A percentile compares a stretch with the other conserved stretches of the same genome.
These are phyloP conservation scores for Tineola bisselliella DNA, from an alignment of 2,888 invertebrate genomes.

Conservation along the genomic window DNA sequence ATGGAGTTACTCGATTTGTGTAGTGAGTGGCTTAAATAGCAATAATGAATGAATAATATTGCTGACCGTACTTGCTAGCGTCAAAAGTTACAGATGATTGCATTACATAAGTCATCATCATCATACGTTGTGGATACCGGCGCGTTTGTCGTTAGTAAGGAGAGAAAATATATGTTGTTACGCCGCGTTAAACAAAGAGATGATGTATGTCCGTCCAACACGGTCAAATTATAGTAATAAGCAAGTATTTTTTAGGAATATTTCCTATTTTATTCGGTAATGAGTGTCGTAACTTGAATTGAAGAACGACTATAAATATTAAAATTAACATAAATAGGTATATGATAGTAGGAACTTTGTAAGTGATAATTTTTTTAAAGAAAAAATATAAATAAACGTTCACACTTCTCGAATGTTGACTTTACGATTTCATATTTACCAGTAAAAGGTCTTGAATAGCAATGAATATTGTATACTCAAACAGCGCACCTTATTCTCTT, in stretches of 20 bases:
- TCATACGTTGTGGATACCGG: slow-evolving; percentile 46
- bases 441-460: background rate
- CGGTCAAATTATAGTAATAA: slow-evolving; percentile 12
- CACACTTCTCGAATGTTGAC: background rate
- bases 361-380: background rate
- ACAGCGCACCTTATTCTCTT: background rate
- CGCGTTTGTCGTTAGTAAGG: slow-evolving; percentile 25
- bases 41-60: slow-evolving; percentile 14
- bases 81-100: slow-evolving; percentile 59
- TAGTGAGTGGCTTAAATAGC: no score
- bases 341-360: no score
- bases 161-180: slow-evolving; percentile 17
- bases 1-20: no score
- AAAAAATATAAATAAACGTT: background rate
- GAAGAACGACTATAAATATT: background rate
- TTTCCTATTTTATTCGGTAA: slow-evolving; percentile 6
- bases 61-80: slow-evolving; percentile 35
- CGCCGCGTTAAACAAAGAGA: slow-evolving; percentile 27
- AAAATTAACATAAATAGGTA: background rate
- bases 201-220: slow-evolving; percentile 40
- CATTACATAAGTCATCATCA: slow-evolving; percentile 56
- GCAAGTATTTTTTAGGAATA: slow-evolving; percentile 1
- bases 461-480: background rate
- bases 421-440: background rate
- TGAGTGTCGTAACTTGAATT: background rate